Base-by-base conservation (phyloP, 1,140 invertebrate species). In the Rhagoletis pomonella region DNA sequence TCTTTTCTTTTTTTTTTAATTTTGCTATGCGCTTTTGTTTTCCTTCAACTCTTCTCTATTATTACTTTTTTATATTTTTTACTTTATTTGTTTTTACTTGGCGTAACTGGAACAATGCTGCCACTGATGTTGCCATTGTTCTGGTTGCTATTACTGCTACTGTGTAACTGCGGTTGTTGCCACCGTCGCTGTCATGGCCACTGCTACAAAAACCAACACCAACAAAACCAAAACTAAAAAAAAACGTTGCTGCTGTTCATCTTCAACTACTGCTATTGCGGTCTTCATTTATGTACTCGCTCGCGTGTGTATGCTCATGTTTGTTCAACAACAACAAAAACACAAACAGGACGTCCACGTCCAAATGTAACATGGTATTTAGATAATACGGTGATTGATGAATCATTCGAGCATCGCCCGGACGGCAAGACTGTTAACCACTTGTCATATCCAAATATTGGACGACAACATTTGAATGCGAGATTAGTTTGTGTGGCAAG, bases 281-380 rank as follows among this genome's bases (percentile, higher is more conserved):
- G 19, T n/a, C 19, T 62, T 3, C 84, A 55, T 85, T 2, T 39
- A 17, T 60, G 7, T 39, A 6, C 67, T 9, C 29, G 29, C 44
- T 7, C 39, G 1, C 7, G 2, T 85, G 55, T 42, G 10, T 59
- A 12, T 62, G 29, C 60, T 58, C 44, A 19, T 62, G 58, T 59
- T 60, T 85, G 55, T n/a, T 59, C 55, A 58, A 55, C 29, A 58
- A 2, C 62, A 10, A 17, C 55, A 58, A 55, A 12, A 58, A 9
- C 62, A 10, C 42, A 19, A 58, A 87, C 87, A 97, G 97, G 97
- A 88, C 95, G 95, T 88, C 97, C 97, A 44, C 94, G 95, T 88
- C 97, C 97, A 1, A 94, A 95, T 88, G 95, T 98, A n/a, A 96
- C 95, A 64, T 98, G 97, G 97, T 97, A 96, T 93, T 94, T 97